These are phyloP conservation scores for Coremacera marginata DNA, from an alignment of 2,888 invertebrate species.

Conservation along the genomic window DNA sequence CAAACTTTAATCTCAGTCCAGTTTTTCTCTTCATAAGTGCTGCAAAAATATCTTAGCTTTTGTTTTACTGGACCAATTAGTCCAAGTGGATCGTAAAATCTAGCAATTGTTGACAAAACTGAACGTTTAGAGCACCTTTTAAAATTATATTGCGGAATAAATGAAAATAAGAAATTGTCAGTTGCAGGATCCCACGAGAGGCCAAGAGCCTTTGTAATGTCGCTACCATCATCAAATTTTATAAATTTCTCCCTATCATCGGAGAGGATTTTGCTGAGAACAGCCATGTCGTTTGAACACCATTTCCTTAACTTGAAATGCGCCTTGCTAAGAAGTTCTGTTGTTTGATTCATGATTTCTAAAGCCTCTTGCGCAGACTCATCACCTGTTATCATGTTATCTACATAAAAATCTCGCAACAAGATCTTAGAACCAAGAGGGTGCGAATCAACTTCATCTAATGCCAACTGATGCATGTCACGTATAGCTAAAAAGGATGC, in stretches of 20 bases:
- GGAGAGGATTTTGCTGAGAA: slow-evolving; percentile 14
- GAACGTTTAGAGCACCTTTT: neutral
- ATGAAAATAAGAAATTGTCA: slow-evolving; percentile 40
- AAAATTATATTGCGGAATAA: neutral
- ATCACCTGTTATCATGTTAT: slow-evolving; percentile 34
- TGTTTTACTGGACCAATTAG: slow-evolving; percentile 43
- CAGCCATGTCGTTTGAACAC: slow-evolving; percentile 37
- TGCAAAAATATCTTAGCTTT: slow-evolving; percentile 42
- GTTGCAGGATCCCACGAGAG: slow-evolving; percentile 39
- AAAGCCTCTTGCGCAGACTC: slow-evolving; percentile 38
- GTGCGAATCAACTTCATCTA: too few species aligned
- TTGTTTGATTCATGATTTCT: slow-evolving; percentile 22
- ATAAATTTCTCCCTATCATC: neutral
- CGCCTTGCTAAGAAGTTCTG: slow-evolving; percentile 1
- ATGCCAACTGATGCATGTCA: slow-evolving; percentile 7
- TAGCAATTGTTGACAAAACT: neutral
- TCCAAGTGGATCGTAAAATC: slow-evolving; percentile 37
- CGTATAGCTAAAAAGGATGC: slow-evolving; percentile 39
- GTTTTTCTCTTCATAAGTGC: slow-evolving; percentile 32
- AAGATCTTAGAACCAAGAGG: neutral
- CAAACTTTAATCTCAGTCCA: slow-evolving; percentile 44
- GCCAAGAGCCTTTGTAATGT: slow-evolving; percentile 43
- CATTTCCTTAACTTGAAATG: slow-evolving; percentile 42
- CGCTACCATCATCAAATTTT: slow-evolving; percentile 31
- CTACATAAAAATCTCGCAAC: too few species aligned